Conservation (phyloP, 1,140 invertebrate species). For the Periplaneta americana region DNA sequence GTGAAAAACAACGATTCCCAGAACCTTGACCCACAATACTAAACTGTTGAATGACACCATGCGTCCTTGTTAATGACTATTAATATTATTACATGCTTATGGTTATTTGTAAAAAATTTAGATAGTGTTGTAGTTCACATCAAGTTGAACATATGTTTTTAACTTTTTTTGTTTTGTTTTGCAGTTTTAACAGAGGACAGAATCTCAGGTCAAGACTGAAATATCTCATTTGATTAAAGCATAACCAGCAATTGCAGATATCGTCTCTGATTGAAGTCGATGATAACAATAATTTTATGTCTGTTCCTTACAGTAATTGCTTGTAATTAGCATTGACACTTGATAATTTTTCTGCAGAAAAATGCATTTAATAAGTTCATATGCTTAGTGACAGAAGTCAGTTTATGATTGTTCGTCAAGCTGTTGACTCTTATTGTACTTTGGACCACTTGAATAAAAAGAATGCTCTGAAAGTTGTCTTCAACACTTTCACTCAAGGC, state of each 20-base stretch:
- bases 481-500: conserved; percentile 14
- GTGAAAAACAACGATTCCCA: no score
- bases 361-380: background rate
- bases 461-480: background rate
- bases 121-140: no score
- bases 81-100: no score
- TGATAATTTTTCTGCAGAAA: background rate
- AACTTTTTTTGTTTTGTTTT: no score
- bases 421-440: conserved; percentile 4
- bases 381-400: background rate
- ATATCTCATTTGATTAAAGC: background rate
- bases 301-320: background rate
- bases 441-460: conserved; percentile 15
- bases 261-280: background rate
- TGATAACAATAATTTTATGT: background rate
- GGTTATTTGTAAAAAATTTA: no score
- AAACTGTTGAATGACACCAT: no score
- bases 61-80: no score
- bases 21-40: no score
- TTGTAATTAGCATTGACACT: background rate
- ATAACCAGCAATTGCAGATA: background rate
- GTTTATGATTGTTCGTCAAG: background rate
- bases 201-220: no score
- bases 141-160: no score
- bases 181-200: no score